phyloP scores from a whole-genome alignment of 2,113 vertebrate species.

The Peromyscus maniculatus region DNA sequence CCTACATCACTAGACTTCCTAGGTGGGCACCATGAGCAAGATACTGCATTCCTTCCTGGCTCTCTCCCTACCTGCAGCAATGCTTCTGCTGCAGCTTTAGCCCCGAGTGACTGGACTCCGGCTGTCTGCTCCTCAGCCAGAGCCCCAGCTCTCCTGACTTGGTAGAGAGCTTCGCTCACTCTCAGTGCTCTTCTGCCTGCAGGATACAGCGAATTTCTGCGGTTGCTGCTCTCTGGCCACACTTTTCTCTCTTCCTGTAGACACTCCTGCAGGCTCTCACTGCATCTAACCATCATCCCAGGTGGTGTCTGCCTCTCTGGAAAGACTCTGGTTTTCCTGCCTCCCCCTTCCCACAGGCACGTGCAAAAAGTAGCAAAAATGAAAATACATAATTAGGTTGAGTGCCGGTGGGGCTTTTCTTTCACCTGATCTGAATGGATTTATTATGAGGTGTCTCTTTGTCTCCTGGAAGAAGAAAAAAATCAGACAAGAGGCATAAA shows the following conservation, averaged over 20 bases:
- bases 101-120: background rate
- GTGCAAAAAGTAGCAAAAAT: background rate
- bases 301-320: background rate
- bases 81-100: background rate
- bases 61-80: background rate
- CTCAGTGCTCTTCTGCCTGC: background rate
- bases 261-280: background rate
- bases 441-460: background rate
- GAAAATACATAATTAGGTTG: background rate
- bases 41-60: background rate
- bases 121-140: background rate
- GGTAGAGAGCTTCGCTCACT: background rate
- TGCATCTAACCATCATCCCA: background rate
- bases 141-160: background rate
- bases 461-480: background rate
- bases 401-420: background rate
- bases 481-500: background rate
- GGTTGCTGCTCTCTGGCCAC: background rate
- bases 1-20: background rate
- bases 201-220: background rate
- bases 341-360: background rate
- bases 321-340: background rate
- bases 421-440: conserved; percentile 8
- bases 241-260: background rate
- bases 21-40: background rate